A percentile compares a stretch with the other conserved stretches of the same genome.
phyloP scores from a whole-genome alignment of 2,888 invertebrate genomes.

The Globia sparganii region DNA sequence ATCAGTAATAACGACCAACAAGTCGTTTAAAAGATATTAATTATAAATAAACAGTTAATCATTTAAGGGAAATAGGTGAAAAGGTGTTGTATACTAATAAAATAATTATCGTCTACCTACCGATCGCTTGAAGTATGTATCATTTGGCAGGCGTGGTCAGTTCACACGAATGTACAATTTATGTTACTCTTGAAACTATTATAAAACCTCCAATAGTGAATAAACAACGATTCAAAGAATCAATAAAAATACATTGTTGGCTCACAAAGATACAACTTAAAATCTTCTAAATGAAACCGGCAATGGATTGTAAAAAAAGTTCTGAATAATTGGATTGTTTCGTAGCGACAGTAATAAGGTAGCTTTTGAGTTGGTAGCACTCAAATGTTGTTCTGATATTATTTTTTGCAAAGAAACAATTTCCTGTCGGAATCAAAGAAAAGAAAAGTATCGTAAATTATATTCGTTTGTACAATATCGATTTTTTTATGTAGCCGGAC shows the following conservation, averaged over 20 bases:
- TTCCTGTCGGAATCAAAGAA: constrained; percentile 78
- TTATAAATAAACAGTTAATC: constrained; percentile 82
- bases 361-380: constrained; percentile 74
- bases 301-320: constrained; percentile 10
- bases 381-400: constrained; percentile 74
- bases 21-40: constrained; percentile 76
- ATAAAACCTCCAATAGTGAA: background rate
- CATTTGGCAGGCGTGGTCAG: constrained; percentile 81
- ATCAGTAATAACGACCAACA: constrained; percentile 57
- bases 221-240: background rate
- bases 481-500: constrained; percentile 60
- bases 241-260: constrained; percentile 18
- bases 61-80: constrained; percentile 79
- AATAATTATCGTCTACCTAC: constrained; percentile 83
- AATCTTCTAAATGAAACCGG: constrained; percentile 9
- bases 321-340: background rate
- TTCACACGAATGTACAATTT: constrained; percentile 86
- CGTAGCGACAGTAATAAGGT: constrained; percentile 31
- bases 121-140: constrained; percentile 79
- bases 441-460: constrained; percentile 65
- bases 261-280: constrained; percentile 8
- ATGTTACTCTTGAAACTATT: constrained; percentile 53
- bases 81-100: constrained; percentile 86
- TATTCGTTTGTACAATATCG: constrained; percentile 74
- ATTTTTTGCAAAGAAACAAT: constrained; percentile 80